Conservation (phyloP, 2,888 invertebrate genomes). For the Venusia cambrica region DNA sequence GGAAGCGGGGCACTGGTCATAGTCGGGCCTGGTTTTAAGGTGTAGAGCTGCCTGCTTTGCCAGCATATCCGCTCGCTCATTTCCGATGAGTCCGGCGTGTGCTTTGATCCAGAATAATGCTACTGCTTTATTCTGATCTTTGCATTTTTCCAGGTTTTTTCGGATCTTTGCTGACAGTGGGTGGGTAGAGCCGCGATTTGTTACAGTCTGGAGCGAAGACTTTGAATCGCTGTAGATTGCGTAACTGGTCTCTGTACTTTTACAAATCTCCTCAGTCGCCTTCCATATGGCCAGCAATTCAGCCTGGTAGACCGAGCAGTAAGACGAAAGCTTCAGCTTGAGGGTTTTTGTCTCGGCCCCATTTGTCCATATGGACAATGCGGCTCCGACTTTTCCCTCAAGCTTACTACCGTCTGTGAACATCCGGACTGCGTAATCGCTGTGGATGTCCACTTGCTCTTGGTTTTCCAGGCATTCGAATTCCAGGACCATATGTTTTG, state of each 20-base stretch:
- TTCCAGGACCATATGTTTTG: too few relatives aligned
- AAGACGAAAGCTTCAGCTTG: too few relatives aligned
- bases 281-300: constrained; percentile 2
- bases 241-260: neutral
- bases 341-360: too few relatives aligned
- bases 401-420: too few relatives aligned
- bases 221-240: constrained; percentile 11
- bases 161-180: constrained; percentile 4
- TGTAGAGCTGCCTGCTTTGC: constrained; percentile 11
- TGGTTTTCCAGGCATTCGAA: too few relatives aligned
- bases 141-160: too few relatives aligned
- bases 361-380: too few relatives aligned
- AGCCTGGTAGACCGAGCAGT: constrained; percentile 5
- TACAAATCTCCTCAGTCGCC: neutral
- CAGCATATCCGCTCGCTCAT: constrained; percentile 11
- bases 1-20: constrained; percentile 9
- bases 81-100: constrained; percentile 10
- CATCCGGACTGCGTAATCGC: too few relatives aligned
- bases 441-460: too few relatives aligned
- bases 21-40: neutral
- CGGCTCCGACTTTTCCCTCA: too few relatives aligned
- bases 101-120: too few relatives aligned
- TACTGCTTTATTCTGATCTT: too few relatives aligned
- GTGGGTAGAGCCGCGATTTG: neutral
- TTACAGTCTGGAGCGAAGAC: constrained; percentile 1